phyloP scores from a whole-genome alignment of 2,113 vertebrate species.

The Regulus satrapa region DNA sequence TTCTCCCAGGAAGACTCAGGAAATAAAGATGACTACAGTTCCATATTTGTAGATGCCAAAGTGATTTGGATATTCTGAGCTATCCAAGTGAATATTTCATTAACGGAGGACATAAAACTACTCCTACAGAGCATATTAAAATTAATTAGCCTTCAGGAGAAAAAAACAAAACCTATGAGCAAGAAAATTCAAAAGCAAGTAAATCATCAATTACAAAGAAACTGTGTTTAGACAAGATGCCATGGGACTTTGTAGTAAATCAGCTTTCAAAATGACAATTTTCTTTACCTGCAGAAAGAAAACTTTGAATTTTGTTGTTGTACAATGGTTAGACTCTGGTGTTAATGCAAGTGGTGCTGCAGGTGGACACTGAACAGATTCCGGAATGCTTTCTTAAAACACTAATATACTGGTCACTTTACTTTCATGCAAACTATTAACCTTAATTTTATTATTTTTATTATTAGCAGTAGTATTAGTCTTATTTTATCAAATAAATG shows the following conservation, averaged over 20 bases:
- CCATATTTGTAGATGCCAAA: background rate
- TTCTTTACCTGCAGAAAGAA: background rate
- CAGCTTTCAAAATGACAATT: background rate
- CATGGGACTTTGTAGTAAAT: background rate
- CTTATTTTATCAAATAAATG: too few species aligned
- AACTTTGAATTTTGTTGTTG: background rate
- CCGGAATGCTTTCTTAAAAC: background rate
- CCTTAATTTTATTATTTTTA: too few species aligned
- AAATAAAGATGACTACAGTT: background rate
- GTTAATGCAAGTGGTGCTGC: background rate
- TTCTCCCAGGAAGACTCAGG: background rate
- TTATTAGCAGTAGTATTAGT: too few species aligned
- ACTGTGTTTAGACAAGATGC: background rate
- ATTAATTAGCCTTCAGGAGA: constrained; percentile 32
- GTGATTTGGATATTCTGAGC: background rate
- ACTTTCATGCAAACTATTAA: background rate
- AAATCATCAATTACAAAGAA: background rate
- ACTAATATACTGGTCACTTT: background rate
- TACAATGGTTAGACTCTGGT: background rate
- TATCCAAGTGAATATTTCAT: background rate
- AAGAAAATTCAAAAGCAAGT: background rate
- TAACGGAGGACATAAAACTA: background rate
- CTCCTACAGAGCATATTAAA: constrained; percentile 11
- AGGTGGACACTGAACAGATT: background rate
- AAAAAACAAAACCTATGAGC: background rate